Percentiles rank a stretch among this genome's conserved stretches.
phyloP scores from a whole-genome alignment of 37 sponge, comb jelly and placozoan genomes.

The Halichondria panicea region DNA sequence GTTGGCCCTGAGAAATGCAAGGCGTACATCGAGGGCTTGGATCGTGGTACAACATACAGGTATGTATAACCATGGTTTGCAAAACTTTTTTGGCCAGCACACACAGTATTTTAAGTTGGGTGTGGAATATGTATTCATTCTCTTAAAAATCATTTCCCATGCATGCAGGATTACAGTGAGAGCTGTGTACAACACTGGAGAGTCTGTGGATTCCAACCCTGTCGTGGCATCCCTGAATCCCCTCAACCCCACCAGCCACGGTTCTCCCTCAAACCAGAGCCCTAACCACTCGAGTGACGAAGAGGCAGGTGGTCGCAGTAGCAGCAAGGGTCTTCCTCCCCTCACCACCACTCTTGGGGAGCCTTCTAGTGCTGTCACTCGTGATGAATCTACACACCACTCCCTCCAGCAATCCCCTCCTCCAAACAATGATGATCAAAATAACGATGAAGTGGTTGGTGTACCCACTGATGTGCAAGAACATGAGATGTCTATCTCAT shows the following conservation, averaged over 20 bases:
- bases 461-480: neutral
- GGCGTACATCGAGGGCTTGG: constrained; percentile 75
- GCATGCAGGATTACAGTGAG: constrained; percentile 41
- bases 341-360: neutral
- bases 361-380: neutral
- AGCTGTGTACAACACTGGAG: constrained; percentile 40
- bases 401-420: neutral
- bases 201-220: constrained; percentile 53
- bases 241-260: neutral
- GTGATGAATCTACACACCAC: neutral
- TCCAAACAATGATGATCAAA: neutral
- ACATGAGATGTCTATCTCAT: neutral
- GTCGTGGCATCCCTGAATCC: constrained; percentile 37
- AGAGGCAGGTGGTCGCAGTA: neutral
- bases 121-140: no score
- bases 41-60: constrained; percentile 62
- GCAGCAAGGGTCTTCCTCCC: neutral
- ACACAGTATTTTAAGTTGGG: no score
- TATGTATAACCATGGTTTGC: neutral
- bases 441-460: neutral
- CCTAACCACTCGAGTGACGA: neutral
- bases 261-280: no score
- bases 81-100: neutral
- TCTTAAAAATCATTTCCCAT: neutral
- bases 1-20: constrained; percentile 55